Percentiles rank a stretch among this genome's conserved stretches.
Conservation (phyloP, 2,797 vertebrate species). For the Tolypeutes matacus region DNA sequence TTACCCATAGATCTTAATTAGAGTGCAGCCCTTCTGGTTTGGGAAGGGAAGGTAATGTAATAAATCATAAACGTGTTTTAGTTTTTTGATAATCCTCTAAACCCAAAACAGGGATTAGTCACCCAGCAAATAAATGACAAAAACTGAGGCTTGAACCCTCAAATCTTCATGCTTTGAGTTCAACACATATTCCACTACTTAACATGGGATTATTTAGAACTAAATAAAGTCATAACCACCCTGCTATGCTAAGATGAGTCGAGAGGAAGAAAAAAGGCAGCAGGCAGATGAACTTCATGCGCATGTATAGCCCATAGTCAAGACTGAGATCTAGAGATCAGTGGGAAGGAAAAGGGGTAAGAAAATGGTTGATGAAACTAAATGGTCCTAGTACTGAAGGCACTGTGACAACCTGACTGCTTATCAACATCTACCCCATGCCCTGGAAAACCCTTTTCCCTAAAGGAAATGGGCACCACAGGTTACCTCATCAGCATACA, state of each 20-base stretch:
- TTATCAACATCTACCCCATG: not conserved
- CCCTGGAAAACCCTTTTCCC: not conserved
- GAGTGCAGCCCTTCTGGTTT: not conserved
- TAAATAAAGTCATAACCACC: not conserved
- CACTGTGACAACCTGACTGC: not conserved
- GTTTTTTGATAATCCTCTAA: not conserved
- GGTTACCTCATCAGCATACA: not conserved
- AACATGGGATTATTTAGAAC: not conserved
- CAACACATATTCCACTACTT: not conserved
- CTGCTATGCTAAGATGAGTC: not conserved
- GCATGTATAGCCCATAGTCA: rapidly evolving
- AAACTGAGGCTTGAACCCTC: not conserved
- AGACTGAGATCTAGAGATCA: not conserved
- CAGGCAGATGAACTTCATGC: not conserved
- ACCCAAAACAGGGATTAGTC: not conserved
- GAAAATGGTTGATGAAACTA: not conserved
- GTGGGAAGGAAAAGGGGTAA: not conserved
- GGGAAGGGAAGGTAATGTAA: not conserved
- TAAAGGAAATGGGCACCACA: not conserved
- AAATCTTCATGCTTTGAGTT: not conserved
- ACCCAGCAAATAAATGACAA: not conserved
- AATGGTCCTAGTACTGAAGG: not conserved
- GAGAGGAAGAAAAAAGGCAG: not conserved
- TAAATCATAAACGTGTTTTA: not conserved
- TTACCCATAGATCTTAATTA: not conserved